phyloP scores from a whole-genome alignment of 2,797 vertebrate species.

The Scolopax bukidnonensis region DNA sequence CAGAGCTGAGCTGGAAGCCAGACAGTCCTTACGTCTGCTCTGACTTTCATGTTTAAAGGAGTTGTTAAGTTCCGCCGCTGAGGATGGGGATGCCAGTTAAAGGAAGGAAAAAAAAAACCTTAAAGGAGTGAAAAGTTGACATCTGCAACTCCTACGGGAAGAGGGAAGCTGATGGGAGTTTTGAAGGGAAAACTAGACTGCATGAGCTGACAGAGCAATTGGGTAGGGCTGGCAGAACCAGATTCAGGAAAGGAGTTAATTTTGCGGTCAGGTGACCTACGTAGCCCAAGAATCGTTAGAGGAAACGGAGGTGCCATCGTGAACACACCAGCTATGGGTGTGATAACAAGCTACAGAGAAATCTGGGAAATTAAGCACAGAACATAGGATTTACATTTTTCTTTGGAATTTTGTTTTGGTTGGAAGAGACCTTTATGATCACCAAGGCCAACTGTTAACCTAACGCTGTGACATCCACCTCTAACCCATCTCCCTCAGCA shows the following conservation, averaged over 20 bases:
- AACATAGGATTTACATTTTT: background rate
- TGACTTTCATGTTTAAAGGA: background rate
- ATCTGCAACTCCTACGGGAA: background rate
- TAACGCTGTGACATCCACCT: background rate
- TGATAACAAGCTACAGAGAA: background rate
- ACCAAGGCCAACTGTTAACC: background rate
- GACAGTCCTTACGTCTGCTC: background rate
- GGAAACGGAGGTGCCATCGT: background rate
- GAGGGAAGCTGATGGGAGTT: background rate
- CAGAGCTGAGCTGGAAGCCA: background rate
- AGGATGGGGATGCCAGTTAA: background rate
- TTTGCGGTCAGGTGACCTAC: background rate
- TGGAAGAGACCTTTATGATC: background rate
- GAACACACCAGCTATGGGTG: background rate
- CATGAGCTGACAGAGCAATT: background rate
- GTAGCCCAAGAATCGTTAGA: background rate
- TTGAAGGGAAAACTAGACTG: background rate
- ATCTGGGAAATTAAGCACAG: background rate
- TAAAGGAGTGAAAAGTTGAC: background rate
- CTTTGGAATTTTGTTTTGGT: background rate
- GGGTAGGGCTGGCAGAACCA: background rate
- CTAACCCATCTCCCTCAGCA: background rate
- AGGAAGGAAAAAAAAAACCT: rapidly evolving
- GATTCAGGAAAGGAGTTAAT: background rate
- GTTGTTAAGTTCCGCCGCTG: background rate